Evolutionary conservation across 2,888 invertebrate species (phyloP).

Genomic region (Sepiola atlantica): DNA sequence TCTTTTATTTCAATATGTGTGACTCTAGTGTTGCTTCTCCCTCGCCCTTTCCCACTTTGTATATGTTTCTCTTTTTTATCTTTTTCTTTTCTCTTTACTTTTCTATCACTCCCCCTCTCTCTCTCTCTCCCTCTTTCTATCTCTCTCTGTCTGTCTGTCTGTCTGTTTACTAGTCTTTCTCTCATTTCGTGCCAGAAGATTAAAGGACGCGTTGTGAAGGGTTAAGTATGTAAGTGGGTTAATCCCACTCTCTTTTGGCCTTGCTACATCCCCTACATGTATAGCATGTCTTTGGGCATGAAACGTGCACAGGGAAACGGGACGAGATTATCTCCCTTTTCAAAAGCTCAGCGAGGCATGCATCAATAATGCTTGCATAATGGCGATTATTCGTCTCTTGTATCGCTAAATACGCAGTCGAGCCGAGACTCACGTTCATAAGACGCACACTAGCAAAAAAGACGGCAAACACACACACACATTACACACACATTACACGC

Average conservation of each 20-base stretch:
- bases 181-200: not conserved
- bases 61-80: too few relatives aligned
- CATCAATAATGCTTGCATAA: constrained; percentile 3
- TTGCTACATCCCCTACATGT: not conserved
- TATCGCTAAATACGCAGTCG: not conserved
- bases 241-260: constrained; percentile 18
- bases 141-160: not conserved
- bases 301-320: constrained; percentile 16
- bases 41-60: not conserved
- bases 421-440: not conserved
- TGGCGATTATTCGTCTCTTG: not conserved
- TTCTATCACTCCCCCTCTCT: not conserved
- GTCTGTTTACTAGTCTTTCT: not conserved
- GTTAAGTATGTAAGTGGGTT: constrained; percentile 32
- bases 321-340: not conserved
- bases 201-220: not conserved
- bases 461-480: not conserved
- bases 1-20: too few relatives aligned
- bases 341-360: not conserved
- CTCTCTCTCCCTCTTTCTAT: not conserved
- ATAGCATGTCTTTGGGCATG: not conserved
- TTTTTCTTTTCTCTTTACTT: not conserved
- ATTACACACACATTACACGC: not conserved
- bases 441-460: not conserved
- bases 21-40: too few relatives aligned